Evolutionary conservation across 2,797 vertebrate genomes (phyloP).

Genomic region (Notoglanidium macrostoma): DNA sequence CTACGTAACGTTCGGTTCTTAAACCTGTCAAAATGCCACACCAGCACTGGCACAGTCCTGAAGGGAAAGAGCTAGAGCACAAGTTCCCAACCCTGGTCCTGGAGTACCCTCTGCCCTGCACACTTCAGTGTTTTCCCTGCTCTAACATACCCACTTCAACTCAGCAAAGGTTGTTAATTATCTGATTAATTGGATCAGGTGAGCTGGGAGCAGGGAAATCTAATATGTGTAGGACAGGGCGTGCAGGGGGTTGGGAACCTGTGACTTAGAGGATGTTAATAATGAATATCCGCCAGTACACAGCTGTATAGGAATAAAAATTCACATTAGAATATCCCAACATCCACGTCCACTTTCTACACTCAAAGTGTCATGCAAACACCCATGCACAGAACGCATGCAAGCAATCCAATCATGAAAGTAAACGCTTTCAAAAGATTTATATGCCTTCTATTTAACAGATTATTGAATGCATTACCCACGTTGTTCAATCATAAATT

Average conservation of each 20-base stretch:
- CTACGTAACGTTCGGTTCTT: no score
- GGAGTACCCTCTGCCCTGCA: not conserved
- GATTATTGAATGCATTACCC: slow-evolving; percentile 8
- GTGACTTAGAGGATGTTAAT: not conserved
- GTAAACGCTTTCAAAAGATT: not conserved
- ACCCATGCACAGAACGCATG: not conserved
- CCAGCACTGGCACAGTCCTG: no score
- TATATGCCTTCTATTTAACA: not conserved
- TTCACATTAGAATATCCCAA: not conserved
- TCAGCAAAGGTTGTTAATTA: not conserved
- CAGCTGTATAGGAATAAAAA: not conserved
- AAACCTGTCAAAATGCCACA: no score
- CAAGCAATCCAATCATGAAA: not conserved
- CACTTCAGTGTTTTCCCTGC: not conserved
- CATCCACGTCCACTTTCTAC: not conserved
- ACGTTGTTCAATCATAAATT: not conserved
- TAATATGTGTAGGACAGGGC: not conserved
- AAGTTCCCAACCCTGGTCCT: not conserved
- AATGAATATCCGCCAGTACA: not conserved
- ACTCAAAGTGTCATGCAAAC: not conserved
- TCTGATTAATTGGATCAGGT: not conserved
- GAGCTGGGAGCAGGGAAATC: not conserved
- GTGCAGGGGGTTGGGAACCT: not conserved
- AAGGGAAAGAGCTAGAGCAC: not conserved
- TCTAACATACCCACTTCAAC: not conserved